A percentile compares a stretch with the other conserved stretches of the same genome.
phyloP scores from a whole-genome alignment of 2,888 invertebrate genomes.

The Folsomia candida region DNA sequence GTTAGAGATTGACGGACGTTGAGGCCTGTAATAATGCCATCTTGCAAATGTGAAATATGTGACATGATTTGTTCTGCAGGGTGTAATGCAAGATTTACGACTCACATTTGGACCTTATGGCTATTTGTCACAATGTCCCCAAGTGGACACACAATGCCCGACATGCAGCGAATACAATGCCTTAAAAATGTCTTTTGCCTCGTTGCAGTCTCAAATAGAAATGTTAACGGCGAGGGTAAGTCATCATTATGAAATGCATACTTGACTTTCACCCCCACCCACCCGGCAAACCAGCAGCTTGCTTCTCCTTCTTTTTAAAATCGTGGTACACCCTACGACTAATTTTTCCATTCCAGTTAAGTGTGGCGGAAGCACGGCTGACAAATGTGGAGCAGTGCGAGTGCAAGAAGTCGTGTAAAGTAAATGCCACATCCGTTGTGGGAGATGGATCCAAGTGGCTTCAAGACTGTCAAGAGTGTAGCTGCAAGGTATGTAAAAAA shows the following conservation, averaged over 20 bases:
- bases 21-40: not conserved
- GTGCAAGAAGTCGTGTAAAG: slow-evolving; percentile 82
- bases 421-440: slow-evolving; percentile 71
- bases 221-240: slow-evolving; percentile 80
- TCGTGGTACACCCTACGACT: not conserved
- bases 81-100: slow-evolving; percentile 81
- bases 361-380: slow-evolving; percentile 74
- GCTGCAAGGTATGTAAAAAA: slow-evolving; percentile 68
- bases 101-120: slow-evolving; percentile 82
- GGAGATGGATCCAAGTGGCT: slow-evolving; percentile 83
- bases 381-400: slow-evolving; percentile 81
- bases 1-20: slow-evolving; percentile 57
- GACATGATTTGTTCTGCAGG: slow-evolving; percentile 59
- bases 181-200: slow-evolving; percentile 77
- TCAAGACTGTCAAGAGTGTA: slow-evolving; percentile 79
- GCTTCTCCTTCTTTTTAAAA: not conserved
- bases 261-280: not conserved
- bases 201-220: slow-evolving; percentile 75
- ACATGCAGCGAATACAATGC: slow-evolving; percentile 85
- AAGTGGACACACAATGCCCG: slow-evolving; percentile 80
- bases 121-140: slow-evolving; percentile 80
- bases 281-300: too few species aligned
- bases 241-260: slow-evolving; percentile 37
- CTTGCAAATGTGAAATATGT: too few species aligned
- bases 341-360: too few species aligned